Base-by-base conservation (phyloP, 2,888 invertebrate species). In the Rhaphigaster nebulosa region DNA sequence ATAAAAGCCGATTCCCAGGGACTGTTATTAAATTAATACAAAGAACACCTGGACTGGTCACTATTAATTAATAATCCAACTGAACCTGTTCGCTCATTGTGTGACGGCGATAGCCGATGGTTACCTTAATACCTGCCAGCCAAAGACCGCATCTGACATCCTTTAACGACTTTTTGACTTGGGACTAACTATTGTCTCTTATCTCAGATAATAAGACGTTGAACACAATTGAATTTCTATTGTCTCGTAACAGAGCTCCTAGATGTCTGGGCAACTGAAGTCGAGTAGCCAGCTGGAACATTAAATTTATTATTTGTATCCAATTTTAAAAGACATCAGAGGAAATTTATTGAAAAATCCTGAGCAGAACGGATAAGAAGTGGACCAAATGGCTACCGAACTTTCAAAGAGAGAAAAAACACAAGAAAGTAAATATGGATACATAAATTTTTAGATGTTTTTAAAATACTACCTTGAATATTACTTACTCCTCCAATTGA, bases 1-100 rank as follows among this genome's bases (percentile, higher is more conserved):
- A 65, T 65, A 65, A 65, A 65, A 65, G 65, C 15, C 65, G 29
- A 65, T 65, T 65, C 65, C 65, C 65, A 65, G n/a, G 65, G 65
- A 18, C 65, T 29, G 65, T 29, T 34, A 65, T 65, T 65, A 65
- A 65, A 65, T 29, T 65, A 65, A 65, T 65, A 65, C 29, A 65
- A 65, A 29, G 65, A 34, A 65, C 65, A 65, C 65, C 65, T 65
- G 65, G 65, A 65, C 29, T 13, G 65, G 65, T 65, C n/a, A n/a
- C 26, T 60, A 60, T 29, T 15, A 29, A 65, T 65, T 65, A 65
- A 65, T 65, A 29, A 65, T 18, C 29, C 29, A 65, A 10, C n/a
- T 34, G 65, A 65, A 29, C 15, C 65, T 65, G 65, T 65, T 65
- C 8, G 65, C 26, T 65, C 65, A 65, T 65, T 65, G 65, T 65